These are phyloP conservation scores for Hippocampus abdominalis DNA, from an alignment of 2,113 vertebrate species.

Conservation along the genomic window DNA sequence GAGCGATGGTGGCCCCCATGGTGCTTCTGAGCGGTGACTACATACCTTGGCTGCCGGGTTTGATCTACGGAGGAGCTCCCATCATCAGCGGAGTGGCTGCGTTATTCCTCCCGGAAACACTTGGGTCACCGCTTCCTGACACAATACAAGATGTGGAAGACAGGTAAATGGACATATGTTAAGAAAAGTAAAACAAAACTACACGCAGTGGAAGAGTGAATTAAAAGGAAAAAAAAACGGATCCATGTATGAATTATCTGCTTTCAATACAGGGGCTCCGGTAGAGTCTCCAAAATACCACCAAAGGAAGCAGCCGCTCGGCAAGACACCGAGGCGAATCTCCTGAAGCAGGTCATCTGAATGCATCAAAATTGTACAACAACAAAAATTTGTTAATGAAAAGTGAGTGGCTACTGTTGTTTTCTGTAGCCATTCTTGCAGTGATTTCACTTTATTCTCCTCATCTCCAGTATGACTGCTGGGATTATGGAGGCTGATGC, in stretches of 20 bases:
- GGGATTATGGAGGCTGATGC: conserved; percentile 12
- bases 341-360: conserved; percentile 59
- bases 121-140: conserved; percentile 72
- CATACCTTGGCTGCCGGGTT: conserved; percentile 63
- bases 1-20: conserved; percentile 77
- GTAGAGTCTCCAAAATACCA: conserved; percentile 28
- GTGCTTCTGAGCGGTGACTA: conserved; percentile 65
- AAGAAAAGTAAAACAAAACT: background rate
- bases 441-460: conserved; percentile 13
- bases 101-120: conserved; percentile 78
- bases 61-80: conserved; percentile 75
- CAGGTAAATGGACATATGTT: conserved; percentile 49
- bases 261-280: conserved; percentile 53
- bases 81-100: conserved; percentile 69
- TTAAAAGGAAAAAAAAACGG: background rate
- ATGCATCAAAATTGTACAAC: background rate
- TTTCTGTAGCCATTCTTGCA: background rate
- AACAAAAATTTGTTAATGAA: conserved; percentile 5
- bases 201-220: background rate
- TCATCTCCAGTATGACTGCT: conserved; percentile 11
- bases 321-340: conserved; percentile 39
- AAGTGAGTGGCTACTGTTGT: conserved; percentile 13
- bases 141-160: conserved; percentile 76
- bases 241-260: conserved; percentile 13
- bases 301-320: conserved; percentile 47